These are phyloP conservation scores for Lerista edwardsae DNA, from an alignment of 2,797 vertebrate genomes.

Conservation along the genomic window DNA sequence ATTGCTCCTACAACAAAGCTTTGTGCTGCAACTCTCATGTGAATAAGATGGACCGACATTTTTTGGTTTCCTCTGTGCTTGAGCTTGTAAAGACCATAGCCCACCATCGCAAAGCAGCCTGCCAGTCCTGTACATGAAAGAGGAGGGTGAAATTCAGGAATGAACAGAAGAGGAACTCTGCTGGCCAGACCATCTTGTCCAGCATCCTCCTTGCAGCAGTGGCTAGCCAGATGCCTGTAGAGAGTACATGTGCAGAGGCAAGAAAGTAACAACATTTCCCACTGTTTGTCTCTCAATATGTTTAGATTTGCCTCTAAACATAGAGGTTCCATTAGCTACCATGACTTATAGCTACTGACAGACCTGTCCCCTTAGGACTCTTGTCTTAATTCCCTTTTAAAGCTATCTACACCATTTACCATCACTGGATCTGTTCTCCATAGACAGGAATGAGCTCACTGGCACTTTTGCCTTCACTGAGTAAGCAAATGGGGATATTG, in stretches of 20 bases:
- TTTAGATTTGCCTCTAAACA: neutral
- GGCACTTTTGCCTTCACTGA: too few relatives aligned
- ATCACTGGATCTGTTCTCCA: too few relatives aligned
- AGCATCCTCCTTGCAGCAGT: neutral
- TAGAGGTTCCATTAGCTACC: neutral
- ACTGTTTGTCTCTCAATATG: neutral
- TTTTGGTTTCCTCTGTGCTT: slow-evolving; percentile 72
- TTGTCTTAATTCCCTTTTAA: neutral
- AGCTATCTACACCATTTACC: neutral
- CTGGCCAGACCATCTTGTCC: neutral
- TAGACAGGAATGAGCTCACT: too few relatives aligned
- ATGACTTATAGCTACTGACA: neutral
- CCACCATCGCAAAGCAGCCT: slow-evolving; percentile 73
- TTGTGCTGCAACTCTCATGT: slow-evolving; percentile 78
- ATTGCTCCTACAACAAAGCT: slow-evolving; percentile 77
- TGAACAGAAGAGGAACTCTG: neutral
- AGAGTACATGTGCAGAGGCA: neutral
- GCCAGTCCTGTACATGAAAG: slow-evolving; percentile 69
- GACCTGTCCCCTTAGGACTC: neutral
- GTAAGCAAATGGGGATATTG: too few relatives aligned
- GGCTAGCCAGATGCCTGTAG: neutral
- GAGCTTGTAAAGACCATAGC: slow-evolving; percentile 74
- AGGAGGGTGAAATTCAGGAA: neutral
- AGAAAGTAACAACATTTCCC: neutral
- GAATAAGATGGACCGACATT: slow-evolving; percentile 79